Conservation (phyloP, 2,113 vertebrate species). For the Noturus placidus region DNA sequence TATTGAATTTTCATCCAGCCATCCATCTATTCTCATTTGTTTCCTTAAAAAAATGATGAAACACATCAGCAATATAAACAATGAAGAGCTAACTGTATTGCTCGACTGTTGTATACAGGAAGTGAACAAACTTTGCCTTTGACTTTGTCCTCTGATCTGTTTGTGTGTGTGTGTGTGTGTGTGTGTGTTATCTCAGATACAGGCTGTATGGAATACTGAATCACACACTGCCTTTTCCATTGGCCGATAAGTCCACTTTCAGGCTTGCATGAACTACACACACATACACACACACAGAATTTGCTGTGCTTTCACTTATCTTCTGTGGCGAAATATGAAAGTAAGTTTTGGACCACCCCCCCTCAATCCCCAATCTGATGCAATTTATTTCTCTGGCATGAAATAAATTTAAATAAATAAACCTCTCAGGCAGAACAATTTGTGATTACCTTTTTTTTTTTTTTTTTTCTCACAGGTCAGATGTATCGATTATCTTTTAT, state of each 20-base stretch:
- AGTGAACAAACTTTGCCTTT: conserved; percentile 4
- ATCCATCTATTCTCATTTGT: not conserved
- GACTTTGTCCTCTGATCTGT: conserved; percentile 20
- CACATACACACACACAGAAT: not conserved
- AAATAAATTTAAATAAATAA: conserved; percentile 16
- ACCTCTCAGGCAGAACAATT: not conserved
- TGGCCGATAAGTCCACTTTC: conserved; percentile 6
- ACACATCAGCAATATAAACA: not conserved
- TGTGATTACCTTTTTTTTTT: not conserved
- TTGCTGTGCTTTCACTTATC: conserved; percentile 20
- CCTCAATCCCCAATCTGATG: not conserved
- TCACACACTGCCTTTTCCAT: not conserved
- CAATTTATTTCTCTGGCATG: not conserved
- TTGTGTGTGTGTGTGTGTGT: not conserved
- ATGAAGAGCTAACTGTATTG: not conserved
- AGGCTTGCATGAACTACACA: not conserved
- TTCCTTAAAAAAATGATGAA: not conserved
- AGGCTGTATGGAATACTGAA: conserved; percentile 10
- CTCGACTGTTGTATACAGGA: not conserved
- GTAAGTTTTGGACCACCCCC: not conserved
- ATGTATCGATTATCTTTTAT: not conserved
- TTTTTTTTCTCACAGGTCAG: not conserved
- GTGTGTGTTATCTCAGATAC: conserved; percentile 14
- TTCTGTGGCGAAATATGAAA: not conserved
- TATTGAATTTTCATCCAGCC: not conserved